Base-by-base conservation (phyloP, 2,797 vertebrate genomes). In the Sylvilagus floridanus region DNA sequence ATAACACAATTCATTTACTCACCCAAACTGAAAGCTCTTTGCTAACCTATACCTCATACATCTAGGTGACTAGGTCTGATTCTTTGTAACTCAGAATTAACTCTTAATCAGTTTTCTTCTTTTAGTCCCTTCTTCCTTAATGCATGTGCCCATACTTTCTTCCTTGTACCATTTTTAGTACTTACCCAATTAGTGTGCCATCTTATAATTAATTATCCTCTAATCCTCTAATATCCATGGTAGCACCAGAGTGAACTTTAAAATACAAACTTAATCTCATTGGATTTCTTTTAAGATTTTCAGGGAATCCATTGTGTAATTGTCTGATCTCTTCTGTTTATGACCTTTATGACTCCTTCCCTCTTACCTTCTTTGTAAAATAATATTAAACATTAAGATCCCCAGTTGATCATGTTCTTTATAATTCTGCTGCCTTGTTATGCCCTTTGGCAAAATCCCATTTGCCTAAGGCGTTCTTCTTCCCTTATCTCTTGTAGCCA, bases 11-110 rank as follows among this genome's bases (percentile, higher is more conserved):
- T 93, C 28, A 37, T 69, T 87, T 82, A 88, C 28, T 90, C 54
- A 85, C 37, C 35, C 50, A 85, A 35, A 85, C 26, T 85, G 28
- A 91, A 96, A 84, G 90, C 73, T 91, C n/a, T 5, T 52, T 88
- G 2, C 90, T 75, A 63, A 63, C 26, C 11, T 54, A 2, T 0
- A 78, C 4, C 3, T 4, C 1, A 1, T 79, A 28, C 19, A 77
- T 71, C 28, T 68, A 66, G 50, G 19, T 84, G 35, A 50, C 30
- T 32, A 79, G 62, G 32, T 66, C 60, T 30, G 63, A 9, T 90
- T 42, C 24, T 42, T 92, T 78, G 7, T 37, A 32, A 62, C 37
- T 37, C 37, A 19, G 24, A 73, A 66, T 92, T 84, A 81, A 90
- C 17, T 71, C 72, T 84, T 50, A 2, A 65, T 75, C 22, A 65